phyloP scores from a whole-genome alignment of 2,888 invertebrate genomes.

The Sinelater perroti region DNA sequence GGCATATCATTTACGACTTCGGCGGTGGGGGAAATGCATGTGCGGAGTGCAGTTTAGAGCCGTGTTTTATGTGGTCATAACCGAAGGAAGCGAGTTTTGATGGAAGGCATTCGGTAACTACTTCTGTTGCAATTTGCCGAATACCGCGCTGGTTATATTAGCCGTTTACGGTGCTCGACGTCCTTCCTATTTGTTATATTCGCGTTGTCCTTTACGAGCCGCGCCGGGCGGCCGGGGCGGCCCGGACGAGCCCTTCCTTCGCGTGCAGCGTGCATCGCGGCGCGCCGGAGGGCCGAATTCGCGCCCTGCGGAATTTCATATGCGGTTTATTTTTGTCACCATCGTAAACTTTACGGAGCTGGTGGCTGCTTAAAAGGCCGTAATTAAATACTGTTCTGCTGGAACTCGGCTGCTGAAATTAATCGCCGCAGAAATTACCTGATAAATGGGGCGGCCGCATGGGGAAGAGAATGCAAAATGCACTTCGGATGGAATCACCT shows the following conservation, averaged over 20 bases:
- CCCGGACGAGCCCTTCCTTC: too few relatives aligned
- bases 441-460: too few relatives aligned
- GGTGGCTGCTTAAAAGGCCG: slow-evolving; percentile 2
- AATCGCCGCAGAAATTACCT: too few relatives aligned
- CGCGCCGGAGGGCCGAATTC: too few relatives aligned
- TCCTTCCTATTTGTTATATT: slow-evolving; percentile 58
- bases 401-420: too few relatives aligned
- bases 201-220: slow-evolving; percentile 50
- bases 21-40: slow-evolving; percentile 58
- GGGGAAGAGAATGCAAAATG: too few relatives aligned
- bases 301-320: slow-evolving; percentile 51
- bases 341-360: slow-evolving; percentile 25
- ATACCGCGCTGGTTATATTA: slow-evolving; percentile 55
- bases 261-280: too few relatives aligned
- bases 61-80: slow-evolving; percentile 61
- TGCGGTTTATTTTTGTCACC: slow-evolving; percentile 26
- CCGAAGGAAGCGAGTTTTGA: slow-evolving; percentile 61
- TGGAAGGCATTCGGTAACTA: slow-evolving; percentile 56
- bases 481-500: too few relatives aligned
- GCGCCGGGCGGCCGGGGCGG: too few relatives aligned
- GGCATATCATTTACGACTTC: slow-evolving; percentile 57
- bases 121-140: slow-evolving; percentile 56
- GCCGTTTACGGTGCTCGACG: slow-evolving; percentile 56
- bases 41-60: slow-evolving; percentile 61
- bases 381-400: slow-evolving; percentile 1